Evolutionary conservation across 2,113 vertebrate genomes (phyloP), one percentile per base, ranked within the genome.

Genomic region (Verasper variegatus): DNA sequence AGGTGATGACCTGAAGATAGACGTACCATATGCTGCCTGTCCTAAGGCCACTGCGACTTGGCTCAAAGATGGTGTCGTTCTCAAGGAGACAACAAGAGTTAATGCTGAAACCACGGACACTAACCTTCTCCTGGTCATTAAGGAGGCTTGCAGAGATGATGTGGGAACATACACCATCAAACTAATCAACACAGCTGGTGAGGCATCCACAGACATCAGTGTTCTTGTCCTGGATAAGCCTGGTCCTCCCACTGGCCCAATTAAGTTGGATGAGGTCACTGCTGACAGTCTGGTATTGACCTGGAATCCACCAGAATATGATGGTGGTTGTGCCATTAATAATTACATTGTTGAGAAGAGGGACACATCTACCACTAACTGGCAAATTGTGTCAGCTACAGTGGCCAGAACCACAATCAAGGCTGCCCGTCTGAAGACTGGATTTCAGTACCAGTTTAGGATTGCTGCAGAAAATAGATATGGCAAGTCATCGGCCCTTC

Each of bases 261-360:
- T 99, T 61, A 98, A 97, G 93, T 76, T 98, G 77, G 98, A 99
- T 68, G 97, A 99, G 71, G 95, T 99, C 66, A 99, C 97, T 80
- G 95, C 98, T 87, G 98, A 99, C 64, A 97, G 95, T 76, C 83
- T 96, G 40, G 91, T 94, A 18, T 86, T 99, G 81, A 95, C 96
- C 57, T 99, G 98, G 98, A 91, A 95, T 68, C 95, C 96, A 88
- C 98, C 98, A 47, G 96, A 96, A 74, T 99, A 99, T 76, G 96
- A 98, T 64, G 98, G 98, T 66, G 95, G 98, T 76, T 98, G 98
- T 80, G 72, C 94, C 62, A 99, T 99, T 84, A 99, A 96, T 82
- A 99, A 99, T 85, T 99, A 99, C 47, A 95, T 99, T 73, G 97
- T 99, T 66, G 98, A 99, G 90, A 99, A 97, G 91, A 95, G 98